Base-by-base conservation (phyloP, 2,113 vertebrate species). In the Crotalus tigris region DNA sequence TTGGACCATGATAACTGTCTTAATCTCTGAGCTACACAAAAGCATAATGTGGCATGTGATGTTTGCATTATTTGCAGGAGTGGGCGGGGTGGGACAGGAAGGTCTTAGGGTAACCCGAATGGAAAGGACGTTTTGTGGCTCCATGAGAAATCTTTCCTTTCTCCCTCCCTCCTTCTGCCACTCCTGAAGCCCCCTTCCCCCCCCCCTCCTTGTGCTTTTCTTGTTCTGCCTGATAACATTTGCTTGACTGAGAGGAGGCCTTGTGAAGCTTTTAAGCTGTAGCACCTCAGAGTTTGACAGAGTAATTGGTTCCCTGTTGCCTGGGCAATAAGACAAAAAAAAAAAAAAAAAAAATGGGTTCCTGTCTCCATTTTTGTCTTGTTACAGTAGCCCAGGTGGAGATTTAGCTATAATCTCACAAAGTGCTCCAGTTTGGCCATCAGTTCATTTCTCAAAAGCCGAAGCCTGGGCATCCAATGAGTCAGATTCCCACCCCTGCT, bases 321-420 rank as follows among this genome's bases (percentile, higher is more conserved):
- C 96, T 96, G 94, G 92, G 95, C 95, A 97, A 97, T 97, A 96
- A 96, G 90, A 96, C 23, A n/a, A 69, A 69, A 58, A 51, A 33
- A 39, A 97, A 97, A n/a, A 69, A 69, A 58, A 51, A 33, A 39
- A 97, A 97, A 96, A 94, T 96, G 94, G 94, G 94, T 94, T 96
- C 96, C 93, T 53, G 95, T 97, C 96, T 96, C 93, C 94, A 95
- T 97, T 97, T 51, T 97, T 97, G 91, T 95, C 96, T 97, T 96
- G 94, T 97, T 97, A 97, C 57, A 95, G 90, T 95, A 96, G 97
- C 93, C 95, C 88, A 93, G 88, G 94, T 96, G 39, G 90, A 96
- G 93, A 92, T 95, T 97, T 96, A 95, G 95, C 87, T 96, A 95
- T 90, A 96, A 97, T 97, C 94, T 96, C 91, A 96, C 87, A 95